Conservation (phyloP, 2,113 vertebrate species). For the Pangasianodon hypophthalmus region DNA sequence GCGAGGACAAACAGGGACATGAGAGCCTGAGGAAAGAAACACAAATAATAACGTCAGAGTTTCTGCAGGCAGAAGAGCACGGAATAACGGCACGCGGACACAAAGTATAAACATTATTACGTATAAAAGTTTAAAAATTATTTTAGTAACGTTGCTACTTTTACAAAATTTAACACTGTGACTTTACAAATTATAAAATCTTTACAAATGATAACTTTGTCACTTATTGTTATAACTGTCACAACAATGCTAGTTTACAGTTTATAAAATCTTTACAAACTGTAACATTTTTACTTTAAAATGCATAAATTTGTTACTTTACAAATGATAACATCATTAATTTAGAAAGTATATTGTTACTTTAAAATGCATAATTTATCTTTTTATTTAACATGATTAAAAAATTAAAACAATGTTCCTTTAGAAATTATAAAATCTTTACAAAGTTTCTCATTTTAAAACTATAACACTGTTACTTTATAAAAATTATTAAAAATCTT, state of each 20-base stretch:
- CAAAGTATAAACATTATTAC: background rate
- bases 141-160: background rate
- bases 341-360: no score
- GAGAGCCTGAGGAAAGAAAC: conserved; percentile 79
- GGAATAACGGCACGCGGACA: background rate
- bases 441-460: background rate
- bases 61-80: background rate
- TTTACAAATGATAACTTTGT: background rate
- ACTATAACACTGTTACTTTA: background rate
- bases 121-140: background rate
- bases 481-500: background rate
- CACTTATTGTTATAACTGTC: no score
- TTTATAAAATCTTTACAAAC: background rate
- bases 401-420: background rate
- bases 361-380: background rate
- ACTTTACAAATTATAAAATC: background rate
- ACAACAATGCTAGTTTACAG: background rate
- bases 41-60: background rate
- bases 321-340: no score
- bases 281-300: no score
- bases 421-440: background rate
- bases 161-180: background rate
- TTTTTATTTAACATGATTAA: no score
- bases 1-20: conserved; percentile 98
- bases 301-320: no score